A percentile compares a stretch with the other conserved stretches of the same genome.
phyloP scores from a whole-genome alignment of 2,113 vertebrate species.

The Upupa epops region DNA sequence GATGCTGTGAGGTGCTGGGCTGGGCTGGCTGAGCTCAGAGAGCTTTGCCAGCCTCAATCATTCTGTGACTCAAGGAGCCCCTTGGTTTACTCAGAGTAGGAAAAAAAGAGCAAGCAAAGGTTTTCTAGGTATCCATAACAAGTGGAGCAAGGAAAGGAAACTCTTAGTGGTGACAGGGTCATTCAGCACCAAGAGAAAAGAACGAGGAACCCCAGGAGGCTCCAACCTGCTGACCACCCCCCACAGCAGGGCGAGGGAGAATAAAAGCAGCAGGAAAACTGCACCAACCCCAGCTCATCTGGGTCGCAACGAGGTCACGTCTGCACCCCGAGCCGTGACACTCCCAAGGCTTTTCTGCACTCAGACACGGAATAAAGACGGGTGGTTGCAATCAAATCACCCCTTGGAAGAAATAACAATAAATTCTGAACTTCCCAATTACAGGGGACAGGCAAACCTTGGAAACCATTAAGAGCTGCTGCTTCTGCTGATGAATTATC shows the following conservation, averaged over 20 bases:
- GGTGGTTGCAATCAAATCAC: constrained; percentile 40
- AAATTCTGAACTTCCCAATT: constrained; percentile 60
- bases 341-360: background rate
- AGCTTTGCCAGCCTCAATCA: too few relatives aligned
- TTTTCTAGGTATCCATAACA: background rate
- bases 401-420: constrained; percentile 51
- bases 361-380: background rate
- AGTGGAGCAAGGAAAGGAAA: background rate
- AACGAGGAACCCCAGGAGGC: background rate
- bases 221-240: background rate
- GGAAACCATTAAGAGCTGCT: constrained; percentile 58
- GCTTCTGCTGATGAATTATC: constrained; percentile 62
- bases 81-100: background rate
- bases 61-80: background rate
- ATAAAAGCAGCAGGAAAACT: background rate
- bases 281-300: background rate
- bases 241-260: background rate
- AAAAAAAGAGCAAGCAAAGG: background rate
- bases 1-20: too few relatives aligned
- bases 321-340: accelerated
- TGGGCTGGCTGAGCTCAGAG: too few relatives aligned
- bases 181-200: accelerated
- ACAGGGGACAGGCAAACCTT: constrained; percentile 48
- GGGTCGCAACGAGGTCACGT: background rate
- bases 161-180: background rate